Evolutionary conservation across 2,113 vertebrate genomes (phyloP).

Genomic region (Cyanoramphus novaezelandiae): DNA sequence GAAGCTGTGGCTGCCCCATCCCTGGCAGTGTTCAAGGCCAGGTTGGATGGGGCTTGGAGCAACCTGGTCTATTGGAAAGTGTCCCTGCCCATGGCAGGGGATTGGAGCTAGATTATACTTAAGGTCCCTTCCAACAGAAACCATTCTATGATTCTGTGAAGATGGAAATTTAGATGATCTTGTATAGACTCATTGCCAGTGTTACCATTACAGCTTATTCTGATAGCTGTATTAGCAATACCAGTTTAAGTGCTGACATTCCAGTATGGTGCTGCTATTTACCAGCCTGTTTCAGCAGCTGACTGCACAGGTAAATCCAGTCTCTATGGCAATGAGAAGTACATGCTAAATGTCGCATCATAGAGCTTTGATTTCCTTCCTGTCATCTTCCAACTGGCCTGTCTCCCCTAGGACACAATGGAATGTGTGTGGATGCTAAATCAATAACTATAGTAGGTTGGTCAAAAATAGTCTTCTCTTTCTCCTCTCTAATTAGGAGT

Average conservation of each 20-base stretch:
- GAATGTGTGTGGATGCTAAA: not conserved
- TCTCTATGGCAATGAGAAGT: not conserved
- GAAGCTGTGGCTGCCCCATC: not conserved
- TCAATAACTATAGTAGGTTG: not conserved
- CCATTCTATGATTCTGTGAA: not conserved
- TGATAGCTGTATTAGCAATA: not conserved
- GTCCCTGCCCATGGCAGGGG: not conserved
- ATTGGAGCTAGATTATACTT: not conserved
- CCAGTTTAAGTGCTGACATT: not conserved
- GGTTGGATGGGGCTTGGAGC: not conserved
- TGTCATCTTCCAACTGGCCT: not conserved
- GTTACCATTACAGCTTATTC: not conserved
- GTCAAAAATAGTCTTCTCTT: not conserved
- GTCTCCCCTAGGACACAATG: not conserved
- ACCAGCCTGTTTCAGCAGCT: not conserved
- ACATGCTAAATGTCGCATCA: not conserved
- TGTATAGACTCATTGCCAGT: not conserved
- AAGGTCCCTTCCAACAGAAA: not conserved
- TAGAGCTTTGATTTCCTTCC: not conserved
- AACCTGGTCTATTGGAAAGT: not conserved
- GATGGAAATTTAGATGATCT: not conserved
- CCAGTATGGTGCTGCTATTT: not conserved
- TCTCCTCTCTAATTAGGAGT: not conserved
- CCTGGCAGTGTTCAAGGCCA: not conserved
- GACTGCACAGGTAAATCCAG: not conserved